Conservation (phyloP, 2,888 invertebrate species). For the Habroteleia sp. region DNA sequence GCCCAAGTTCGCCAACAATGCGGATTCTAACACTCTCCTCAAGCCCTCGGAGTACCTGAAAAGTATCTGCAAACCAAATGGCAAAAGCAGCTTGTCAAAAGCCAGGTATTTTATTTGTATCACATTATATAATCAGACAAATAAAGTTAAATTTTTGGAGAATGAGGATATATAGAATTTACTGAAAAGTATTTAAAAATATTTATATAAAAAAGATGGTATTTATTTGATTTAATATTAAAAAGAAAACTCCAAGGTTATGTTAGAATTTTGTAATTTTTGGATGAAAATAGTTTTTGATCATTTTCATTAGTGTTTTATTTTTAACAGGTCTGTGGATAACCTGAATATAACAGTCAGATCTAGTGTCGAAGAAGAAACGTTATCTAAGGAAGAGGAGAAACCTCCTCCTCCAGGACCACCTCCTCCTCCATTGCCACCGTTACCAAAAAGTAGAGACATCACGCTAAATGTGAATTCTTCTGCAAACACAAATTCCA, state of each 20-base stretch:
- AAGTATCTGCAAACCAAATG: constrained; percentile 85
- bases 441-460: constrained; percentile 67
- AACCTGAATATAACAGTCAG: constrained; percentile 78
- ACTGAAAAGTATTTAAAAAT: too few relatives aligned
- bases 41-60: constrained; percentile 95
- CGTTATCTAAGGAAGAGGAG: constrained; percentile 56
- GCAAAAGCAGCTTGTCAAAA: constrained; percentile 77
- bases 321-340: constrained; percentile 75
- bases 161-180: too few relatives aligned
- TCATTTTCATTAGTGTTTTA: neutral
- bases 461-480: constrained; percentile 19
- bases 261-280: too few relatives aligned
- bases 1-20: constrained; percentile 91
- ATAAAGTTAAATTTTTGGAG: too few relatives aligned
- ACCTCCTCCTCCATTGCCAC: constrained; percentile 82
- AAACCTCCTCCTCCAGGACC: constrained; percentile 79
- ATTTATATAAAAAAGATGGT: too few relatives aligned
- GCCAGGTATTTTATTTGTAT: constrained; percentile 71
- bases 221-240: too few relatives aligned
- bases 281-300: neutral
- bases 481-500: neutral
- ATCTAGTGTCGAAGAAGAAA: constrained; percentile 63
- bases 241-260: too few relatives aligned
- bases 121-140: too few relatives aligned
- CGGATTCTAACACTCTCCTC: constrained; percentile 91